Evolutionary conservation across 2,888 invertebrate species (phyloP), one percentile per base, ranked within the genome.

Genomic region (Synergus itoensis): DNA sequence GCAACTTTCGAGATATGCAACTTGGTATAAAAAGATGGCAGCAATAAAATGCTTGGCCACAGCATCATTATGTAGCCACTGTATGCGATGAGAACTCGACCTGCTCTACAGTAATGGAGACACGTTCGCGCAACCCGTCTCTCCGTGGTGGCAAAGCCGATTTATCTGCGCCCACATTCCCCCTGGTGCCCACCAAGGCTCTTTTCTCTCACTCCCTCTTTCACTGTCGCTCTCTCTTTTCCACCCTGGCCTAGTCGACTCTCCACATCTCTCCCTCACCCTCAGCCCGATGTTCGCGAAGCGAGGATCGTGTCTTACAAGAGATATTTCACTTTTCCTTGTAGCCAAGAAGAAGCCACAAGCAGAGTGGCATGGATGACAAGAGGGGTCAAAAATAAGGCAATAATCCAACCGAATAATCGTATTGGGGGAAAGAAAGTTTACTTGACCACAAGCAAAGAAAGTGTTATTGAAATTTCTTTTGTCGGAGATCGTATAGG

Each of bases 311-410:
- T 88, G 88, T 87, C 88, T 87, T 87, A 87, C 87, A 88, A 83
- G 84, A 80, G 86, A 90, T 90, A 90, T 90, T 90, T 90, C 87
- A 90, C 89, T 89, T 89, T 88, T 88, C 86, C 86, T 78, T 85
- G 86, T 87, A 86, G 85, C 81, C 78, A 73, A 76, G 80, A 78
- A 81, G 60, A 81, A 81, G 64, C 75, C 65, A 14, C 76, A 75
- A 36, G 64, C 77, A 80, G 78, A 60, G 60, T 60, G 60, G 21
- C 60, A 60, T 18, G 21, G 60, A 60, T 60, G 80, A 76, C 82
- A 81, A 82, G 80, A 82, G 81, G 75, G 75, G 48, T 69, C 64
- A 77, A 28, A 80, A 83, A 78, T 79, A 80, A 78, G 48, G 82
- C 41, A 80, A 45, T 67, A 67, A 67, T 45, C 67, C 43, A 12